Base-by-base conservation (phyloP, 2,888 invertebrate genomes). In the Lepidochrysops patricia region DNA sequence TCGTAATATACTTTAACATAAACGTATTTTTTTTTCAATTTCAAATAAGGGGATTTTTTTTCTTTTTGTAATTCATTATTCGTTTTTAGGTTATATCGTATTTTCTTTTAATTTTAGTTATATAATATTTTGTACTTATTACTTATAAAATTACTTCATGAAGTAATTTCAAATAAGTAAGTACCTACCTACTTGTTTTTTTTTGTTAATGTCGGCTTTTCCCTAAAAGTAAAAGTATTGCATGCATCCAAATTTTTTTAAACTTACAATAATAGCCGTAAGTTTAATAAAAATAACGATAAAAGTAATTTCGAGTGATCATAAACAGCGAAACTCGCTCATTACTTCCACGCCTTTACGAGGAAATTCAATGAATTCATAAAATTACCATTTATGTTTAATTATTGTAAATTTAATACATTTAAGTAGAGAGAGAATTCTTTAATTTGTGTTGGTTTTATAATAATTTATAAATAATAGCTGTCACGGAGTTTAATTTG, bases 341-440 rank as follows among this genome's bases (percentile, higher is more conserved):
- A 43, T 29, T 29, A 29, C 23, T 43, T 43, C 43, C 43, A 19
- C 43, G 23, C 19, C 43, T 43, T 43, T 43, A 43, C 19, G 43
- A 43, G 19, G 7, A 43, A 43, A 43, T 43, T 43, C 43, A 43
- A 43, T 43, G 43, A 23, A 43, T 43, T 43, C 43, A 43, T 43
- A 43, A 43, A 43, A 43, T 43, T 43, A 43, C 19, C 43, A 43
- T 43, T 43, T 43, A 43, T 23, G 43, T 43, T 43, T 43, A 43
- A 23, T 23, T 43, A 43, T 43, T 43, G 43, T 43, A 23, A 23
- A 43, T 43, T 43, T 19, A 43, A 43, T 43, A 43, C 43, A 43
- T 43, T 43, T 43, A 43, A 43, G 43, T 23, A 43, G 43, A 43
- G 23, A 43, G 43, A 43, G 43, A 43, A 43, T 19, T 43, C 23